phyloP scores from a whole-genome alignment of 2,113 vertebrate species.

The Leptodactylus fuscus region DNA sequence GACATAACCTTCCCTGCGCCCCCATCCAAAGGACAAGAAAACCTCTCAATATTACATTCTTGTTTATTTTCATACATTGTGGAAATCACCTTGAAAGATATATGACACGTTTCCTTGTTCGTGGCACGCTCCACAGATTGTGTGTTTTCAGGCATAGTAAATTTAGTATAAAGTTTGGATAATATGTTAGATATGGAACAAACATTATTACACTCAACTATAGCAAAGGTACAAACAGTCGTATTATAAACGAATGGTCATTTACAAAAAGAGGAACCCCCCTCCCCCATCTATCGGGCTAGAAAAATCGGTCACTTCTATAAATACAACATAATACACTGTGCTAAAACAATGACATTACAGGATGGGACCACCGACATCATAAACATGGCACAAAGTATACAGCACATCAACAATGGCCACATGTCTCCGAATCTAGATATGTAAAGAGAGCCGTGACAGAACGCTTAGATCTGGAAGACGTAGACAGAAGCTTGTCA shows the following conservation, averaged over 20 bases:
- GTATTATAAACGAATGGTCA: conserved; percentile 80
- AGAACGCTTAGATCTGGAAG: conserved; percentile 72
- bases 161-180: conserved; percentile 78
- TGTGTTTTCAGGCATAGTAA: conserved; percentile 68
- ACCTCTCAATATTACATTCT: conserved; percentile 7
- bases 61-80: conserved; percentile 75
- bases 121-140: conserved; percentile 70
- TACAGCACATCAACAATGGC: conserved; percentile 65
- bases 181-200: conserved; percentile 71
- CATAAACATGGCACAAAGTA: conserved; percentile 72
- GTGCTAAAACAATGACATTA: conserved; percentile 72
- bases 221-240: conserved; percentile 78
- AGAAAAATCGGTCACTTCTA: conserved; percentile 80
- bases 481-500: conserved; percentile 91
- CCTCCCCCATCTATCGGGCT: conserved; percentile 74
- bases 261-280: conserved; percentile 77
- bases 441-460: conserved; percentile 72
- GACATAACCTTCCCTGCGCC: background rate
- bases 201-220: conserved; percentile 68
- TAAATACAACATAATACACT: conserved; percentile 78
- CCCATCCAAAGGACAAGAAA: background rate
- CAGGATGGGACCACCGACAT: conserved; percentile 68
- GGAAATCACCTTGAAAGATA: conserved; percentile 76
- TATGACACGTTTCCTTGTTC: conserved; percentile 68
- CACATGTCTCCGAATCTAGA: conserved; percentile 71